These are phyloP conservation scores for Chaetophractus vellerosus DNA, from an alignment of 2,797 vertebrate species.

Conservation along the genomic window DNA sequence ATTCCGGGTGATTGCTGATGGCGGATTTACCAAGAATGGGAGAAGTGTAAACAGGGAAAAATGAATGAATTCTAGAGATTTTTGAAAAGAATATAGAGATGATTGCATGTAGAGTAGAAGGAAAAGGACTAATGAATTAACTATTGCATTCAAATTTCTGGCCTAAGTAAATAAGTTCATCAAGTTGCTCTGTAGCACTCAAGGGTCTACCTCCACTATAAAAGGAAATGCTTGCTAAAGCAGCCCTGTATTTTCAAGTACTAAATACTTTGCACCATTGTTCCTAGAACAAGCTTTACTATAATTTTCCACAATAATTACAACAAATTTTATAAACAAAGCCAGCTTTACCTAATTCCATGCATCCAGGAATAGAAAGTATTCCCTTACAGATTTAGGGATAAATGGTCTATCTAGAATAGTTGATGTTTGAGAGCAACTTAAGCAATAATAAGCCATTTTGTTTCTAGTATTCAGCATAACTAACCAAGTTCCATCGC, in stretches of 20 bases:
- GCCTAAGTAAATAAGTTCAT: background rate
- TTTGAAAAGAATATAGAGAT: background rate
- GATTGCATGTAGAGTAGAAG: background rate
- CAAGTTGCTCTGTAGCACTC: background rate
- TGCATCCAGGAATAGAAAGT: background rate
- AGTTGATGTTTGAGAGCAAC: background rate
- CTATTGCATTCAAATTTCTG: background rate
- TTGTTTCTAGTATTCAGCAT: background rate
- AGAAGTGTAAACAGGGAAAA: background rate
- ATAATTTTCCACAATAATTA: background rate
- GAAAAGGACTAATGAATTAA: background rate
- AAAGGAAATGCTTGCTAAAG: background rate
- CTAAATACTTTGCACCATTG: background rate
- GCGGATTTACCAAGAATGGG: background rate
- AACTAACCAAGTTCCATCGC: background rate
- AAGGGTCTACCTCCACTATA: background rate
- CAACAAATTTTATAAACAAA: background rate
- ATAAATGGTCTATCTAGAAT: background rate
- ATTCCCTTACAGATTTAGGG: background rate
- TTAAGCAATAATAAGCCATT: background rate
- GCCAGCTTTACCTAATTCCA: background rate
- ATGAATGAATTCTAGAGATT: background rate
- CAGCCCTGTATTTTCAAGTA: background rate
- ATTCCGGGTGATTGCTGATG: background rate
- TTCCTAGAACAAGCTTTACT: background rate